Evolutionary conservation across 1,140 invertebrate genomes (phyloP), one percentile per base, ranked within the genome.

Genomic region (Lepidurus apus): DNA sequence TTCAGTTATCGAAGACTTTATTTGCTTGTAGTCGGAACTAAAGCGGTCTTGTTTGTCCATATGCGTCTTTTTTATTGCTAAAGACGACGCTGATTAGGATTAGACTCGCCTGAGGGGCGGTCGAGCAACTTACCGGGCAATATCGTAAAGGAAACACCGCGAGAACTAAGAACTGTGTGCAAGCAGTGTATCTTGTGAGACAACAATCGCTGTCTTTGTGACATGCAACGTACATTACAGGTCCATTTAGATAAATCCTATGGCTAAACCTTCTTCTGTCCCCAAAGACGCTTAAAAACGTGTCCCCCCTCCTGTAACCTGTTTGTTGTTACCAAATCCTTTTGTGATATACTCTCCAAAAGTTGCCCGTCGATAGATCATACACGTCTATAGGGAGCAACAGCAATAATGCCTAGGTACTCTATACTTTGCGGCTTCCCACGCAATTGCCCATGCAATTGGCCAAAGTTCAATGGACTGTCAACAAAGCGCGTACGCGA

Each of bases 41-140:
- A 21, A 65, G 53, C 53, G 53, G 53, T 65, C 17, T n/a, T n/a
- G 53, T 13, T 17, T 65, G 34, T 34, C 34, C 34, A 34, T 65
- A 21, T 65, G 21, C 21, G 53, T 21, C 21, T 65, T 65, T 65
- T 65, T 21, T 65, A 65, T 21, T 65, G 21, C 53, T 65, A 65
- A 65, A 65, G 53, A 65, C 21, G 53, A 65, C 53, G 53, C 53
- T 65, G 53, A 65, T 65, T 65, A 65, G 53, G 53, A 65, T 65
- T 65, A 65, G 53, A 65, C 17, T 21, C 17, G 53, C 53, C 21
- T 65, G 21, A 65, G 21, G 53, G 53, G 53, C 53, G 53, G 53
- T 65, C 17, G 53, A 65, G n/a, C 21, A 21, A 65, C 17, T 21
- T 65, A 7, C 17, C 10, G 21, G 21, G 17, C 53, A 21, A 65